Base-by-base conservation (phyloP, 2,888 invertebrate genomes). In the Taphrorychus bicolor region DNA sequence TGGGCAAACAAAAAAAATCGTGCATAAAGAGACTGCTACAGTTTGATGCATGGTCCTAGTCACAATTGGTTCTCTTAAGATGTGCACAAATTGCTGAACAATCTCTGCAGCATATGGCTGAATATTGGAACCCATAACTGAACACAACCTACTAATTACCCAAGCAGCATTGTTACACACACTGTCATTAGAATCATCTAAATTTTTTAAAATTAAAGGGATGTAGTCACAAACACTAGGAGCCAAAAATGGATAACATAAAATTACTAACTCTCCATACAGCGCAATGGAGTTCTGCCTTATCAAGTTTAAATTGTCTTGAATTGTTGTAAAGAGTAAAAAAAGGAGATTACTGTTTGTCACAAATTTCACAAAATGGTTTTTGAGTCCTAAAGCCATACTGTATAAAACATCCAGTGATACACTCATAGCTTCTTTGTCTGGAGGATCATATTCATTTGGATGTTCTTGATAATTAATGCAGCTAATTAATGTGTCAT, bases 131-230 rank as follows among this genome's bases (percentile, higher is more conserved):
- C 96, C 97, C 85, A 97, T 88, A 84, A 97, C 95, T 80, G 98
- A 92, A 75, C 97, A 93, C 77, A 98, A 94, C 87, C 98, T 98
- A 56, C 99, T 98, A 76, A 99, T 96, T 19, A 98, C 98, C 99
- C 99, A 99, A 0, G 98, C 98, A 32, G 99, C 98, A 83, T 99
- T 99, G 83, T 99, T 98, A 84, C 98, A 98, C 41, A 98, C 98
- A 17, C 98, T 98, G 80, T 99, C 98, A 73, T 91, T 91, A 79
- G 96, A 94, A 1, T 98, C 97, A 84, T 98, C 97, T 69, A 99
- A 87, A 84, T 99, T 99, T 83, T 93, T 92, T 64, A 96, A 95
- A 72, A 99, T 87, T 74, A 98, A 93, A 19, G 97, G 97, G 84
- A 99, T 89, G 81, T 98, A 98, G 77, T 97, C 95, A 64, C 91